A percentile compares a stretch with the other conserved stretches of the same genome.
Conservation (phyloP, 1,140 invertebrate genomes). For the Xylocopa sonorina region DNA sequence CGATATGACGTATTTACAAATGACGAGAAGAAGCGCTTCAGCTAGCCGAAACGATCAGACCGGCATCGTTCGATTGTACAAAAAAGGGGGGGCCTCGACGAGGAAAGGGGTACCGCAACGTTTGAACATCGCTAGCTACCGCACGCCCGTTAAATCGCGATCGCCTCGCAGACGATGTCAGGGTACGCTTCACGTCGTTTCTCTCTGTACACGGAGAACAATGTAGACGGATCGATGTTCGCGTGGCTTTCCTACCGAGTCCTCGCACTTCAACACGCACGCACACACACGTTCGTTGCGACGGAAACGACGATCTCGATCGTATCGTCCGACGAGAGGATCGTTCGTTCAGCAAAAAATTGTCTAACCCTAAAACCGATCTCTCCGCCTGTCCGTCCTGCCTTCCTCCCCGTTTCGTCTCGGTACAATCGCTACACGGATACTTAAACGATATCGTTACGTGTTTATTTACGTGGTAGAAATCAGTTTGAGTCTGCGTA, state of each 20-base stretch:
- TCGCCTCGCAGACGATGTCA: too few species aligned
- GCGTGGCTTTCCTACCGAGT: too few species aligned
- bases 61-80: conserved; percentile 23
- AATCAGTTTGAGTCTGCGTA: conserved; percentile 44
- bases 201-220: too few species aligned
- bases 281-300: background rate
- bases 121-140: too few species aligned
- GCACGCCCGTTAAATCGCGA: background rate
- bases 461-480: background rate
- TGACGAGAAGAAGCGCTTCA: conserved; percentile 48
- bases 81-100: conserved; percentile 16
- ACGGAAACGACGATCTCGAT: background rate
- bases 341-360: background rate
- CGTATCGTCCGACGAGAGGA: conserved; percentile 2
- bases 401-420: background rate
- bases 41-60: conserved; percentile 29
- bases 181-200: too few species aligned
- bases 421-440: background rate
- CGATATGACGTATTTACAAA: conserved; percentile 60
- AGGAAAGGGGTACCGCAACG: conserved; percentile 14
- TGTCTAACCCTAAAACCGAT: background rate
- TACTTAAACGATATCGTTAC: conserved; percentile 4
- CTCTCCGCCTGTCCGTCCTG: background rate
- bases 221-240: too few species aligned
- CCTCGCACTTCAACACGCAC: background rate